phyloP scores from a whole-genome alignment of 1,140 invertebrate genomes.

The Eriocheir sinensis region DNA sequence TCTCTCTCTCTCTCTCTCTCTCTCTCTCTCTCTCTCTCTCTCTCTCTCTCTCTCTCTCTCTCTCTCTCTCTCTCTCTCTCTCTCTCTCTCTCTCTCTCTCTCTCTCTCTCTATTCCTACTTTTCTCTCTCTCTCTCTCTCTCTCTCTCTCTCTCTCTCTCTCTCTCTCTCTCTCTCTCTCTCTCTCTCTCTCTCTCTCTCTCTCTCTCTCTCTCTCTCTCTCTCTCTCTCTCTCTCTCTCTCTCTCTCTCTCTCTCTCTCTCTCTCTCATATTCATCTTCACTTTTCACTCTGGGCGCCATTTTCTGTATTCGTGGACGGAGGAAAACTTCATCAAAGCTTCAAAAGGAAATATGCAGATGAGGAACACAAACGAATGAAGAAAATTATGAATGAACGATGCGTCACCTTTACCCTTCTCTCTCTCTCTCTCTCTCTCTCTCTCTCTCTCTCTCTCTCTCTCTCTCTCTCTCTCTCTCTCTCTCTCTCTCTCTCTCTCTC shows the following conservation, averaged over 20 bases:
- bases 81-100: not conserved
- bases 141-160: not conserved
- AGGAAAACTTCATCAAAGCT: too few relatives aligned
- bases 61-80: not conserved
- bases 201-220: not conserved
- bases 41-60: not conserved
- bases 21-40: not conserved
- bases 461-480: too few relatives aligned
- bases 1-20: not conserved
- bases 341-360: too few relatives aligned
- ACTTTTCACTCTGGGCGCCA: too few relatives aligned
- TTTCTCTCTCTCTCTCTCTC: not conserved
- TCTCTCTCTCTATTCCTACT: not conserved
- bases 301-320: too few relatives aligned
- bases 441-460: too few relatives aligned
- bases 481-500: too few relatives aligned
- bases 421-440: too few relatives aligned
- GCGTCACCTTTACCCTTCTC: too few relatives aligned
- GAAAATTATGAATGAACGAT: too few relatives aligned
- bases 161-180: not conserved
- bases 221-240: conserved; percentile 4
- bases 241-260: not conserved
- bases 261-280: too few relatives aligned
- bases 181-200: not conserved
- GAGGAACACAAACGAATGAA: too few relatives aligned